Conservation (phyloP, 2,797 vertebrate genomes). For the Myotis planiceps region DNA sequence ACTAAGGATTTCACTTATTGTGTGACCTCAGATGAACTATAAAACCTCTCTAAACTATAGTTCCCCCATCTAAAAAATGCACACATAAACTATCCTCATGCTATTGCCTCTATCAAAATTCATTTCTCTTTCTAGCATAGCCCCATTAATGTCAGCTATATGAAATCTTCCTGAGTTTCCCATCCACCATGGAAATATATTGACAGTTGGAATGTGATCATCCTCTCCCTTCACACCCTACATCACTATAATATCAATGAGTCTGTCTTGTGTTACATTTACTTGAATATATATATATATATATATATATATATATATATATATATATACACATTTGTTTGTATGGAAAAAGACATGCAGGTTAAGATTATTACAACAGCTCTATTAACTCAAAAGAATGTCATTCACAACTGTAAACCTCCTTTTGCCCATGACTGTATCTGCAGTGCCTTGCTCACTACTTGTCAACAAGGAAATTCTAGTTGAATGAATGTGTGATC, state of each 20-base stretch:
- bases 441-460: neutral
- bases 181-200: neutral
- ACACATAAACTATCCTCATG: neutral
- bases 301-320: neutral
- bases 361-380: neutral
- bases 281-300: neutral
- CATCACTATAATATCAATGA: neutral
- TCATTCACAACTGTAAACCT: neutral
- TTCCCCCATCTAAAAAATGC: neutral
- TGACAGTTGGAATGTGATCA: neutral
- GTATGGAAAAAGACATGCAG: neutral
- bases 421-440: neutral
- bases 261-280: neutral
- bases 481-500: neutral
- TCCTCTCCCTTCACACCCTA: neutral
- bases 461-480: constrained; percentile 44
- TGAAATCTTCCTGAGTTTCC: constrained; percentile 40
- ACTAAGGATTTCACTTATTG: neutral
- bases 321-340: neutral
- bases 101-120: constrained; percentile 19
- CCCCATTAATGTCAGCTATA: neutral
- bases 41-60: neutral
- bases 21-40: neutral
- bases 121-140: neutral
- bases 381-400: neutral